Evolutionary conservation across 2,113 vertebrate species (phyloP).

Genomic region (Atlantisia rogersi): DNA sequence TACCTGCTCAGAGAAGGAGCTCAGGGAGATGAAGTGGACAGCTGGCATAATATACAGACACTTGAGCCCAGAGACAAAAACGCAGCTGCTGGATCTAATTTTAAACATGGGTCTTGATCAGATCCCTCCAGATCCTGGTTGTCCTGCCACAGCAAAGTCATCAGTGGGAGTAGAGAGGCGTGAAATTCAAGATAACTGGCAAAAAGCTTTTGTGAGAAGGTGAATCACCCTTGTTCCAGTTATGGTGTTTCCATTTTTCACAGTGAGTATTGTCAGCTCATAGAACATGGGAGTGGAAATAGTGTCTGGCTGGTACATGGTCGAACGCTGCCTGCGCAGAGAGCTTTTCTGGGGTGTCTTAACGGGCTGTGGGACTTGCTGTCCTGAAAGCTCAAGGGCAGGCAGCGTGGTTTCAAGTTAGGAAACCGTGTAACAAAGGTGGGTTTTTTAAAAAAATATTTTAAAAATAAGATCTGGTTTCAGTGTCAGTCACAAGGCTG

Average conservation of each 20-base stretch:
- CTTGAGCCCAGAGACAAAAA: conserved; percentile 22
- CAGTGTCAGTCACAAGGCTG: background rate
- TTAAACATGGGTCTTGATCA: conserved; percentile 51
- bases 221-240: background rate
- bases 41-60: background rate
- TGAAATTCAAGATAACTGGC: background rate
- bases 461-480: background rate
- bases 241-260: conserved; percentile 72
- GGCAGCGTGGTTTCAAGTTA: background rate
- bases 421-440: background rate
- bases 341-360: background rate
- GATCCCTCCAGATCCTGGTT: background rate
- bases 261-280: conserved; percentile 43
- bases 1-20: background rate
- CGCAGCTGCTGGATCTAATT: conserved; percentile 72
- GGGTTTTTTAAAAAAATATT: background rate
- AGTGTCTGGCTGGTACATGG: background rate
- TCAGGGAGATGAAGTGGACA: background rate
- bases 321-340: background rate
- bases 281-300: background rate
- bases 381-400: background rate
- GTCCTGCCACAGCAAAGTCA: background rate
- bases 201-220: background rate
- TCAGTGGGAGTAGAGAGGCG: background rate
- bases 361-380: background rate